phyloP scores from a whole-genome alignment of 2,888 invertebrate genomes.

The Amphiduros pacificus region DNA sequence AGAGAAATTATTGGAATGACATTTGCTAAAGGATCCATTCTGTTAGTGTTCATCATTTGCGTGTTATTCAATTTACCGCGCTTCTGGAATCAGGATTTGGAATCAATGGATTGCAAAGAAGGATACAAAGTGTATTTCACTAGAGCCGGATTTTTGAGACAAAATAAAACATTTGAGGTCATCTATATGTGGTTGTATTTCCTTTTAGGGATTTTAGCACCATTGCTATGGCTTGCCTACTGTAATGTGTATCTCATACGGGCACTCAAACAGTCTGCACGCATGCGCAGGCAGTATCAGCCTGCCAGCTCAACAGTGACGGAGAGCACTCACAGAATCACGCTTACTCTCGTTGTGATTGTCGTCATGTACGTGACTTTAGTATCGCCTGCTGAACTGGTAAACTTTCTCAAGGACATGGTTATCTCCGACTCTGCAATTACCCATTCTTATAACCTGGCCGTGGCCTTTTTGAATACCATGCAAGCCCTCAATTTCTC shows the following conservation, averaged over 20 bases:
- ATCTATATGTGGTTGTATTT: slow-evolving; percentile 40
- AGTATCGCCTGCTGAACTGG: slow-evolving; percentile 52
- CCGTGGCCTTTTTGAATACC: slow-evolving; percentile 23
- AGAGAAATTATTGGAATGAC: slow-evolving; percentile 49
- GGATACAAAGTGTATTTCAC: slow-evolving; percentile 13
- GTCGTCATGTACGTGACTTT: slow-evolving; percentile 50
- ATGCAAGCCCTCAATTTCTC: slow-evolving; percentile 33
- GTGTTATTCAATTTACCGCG: slow-evolving; percentile 27
- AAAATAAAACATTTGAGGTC: slow-evolving; percentile 11
- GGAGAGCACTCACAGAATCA: slow-evolving; percentile 33
- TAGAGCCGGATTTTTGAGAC: slow-evolving; percentile 11
- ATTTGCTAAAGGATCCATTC: slow-evolving; percentile 44
- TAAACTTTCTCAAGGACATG: slow-evolving; percentile 41
- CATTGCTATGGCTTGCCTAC: slow-evolving; percentile 46
- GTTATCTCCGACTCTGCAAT: slow-evolving; percentile 19
- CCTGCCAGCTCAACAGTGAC: not conserved
- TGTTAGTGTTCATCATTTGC: slow-evolving; percentile 26
- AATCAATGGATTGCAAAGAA: slow-evolving; percentile 14
- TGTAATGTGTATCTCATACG: slow-evolving; percentile 51
- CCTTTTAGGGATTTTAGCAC: slow-evolving; percentile 48
- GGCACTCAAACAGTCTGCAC: slow-evolving; percentile 21
- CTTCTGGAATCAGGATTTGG: slow-evolving; percentile 21
- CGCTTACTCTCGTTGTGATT: slow-evolving; percentile 52
- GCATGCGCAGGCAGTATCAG: slow-evolving; percentile 16
- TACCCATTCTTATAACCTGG: slow-evolving; percentile 18